Conservation (phyloP, 2,888 invertebrate genomes). For the Cephus pulcher region DNA sequence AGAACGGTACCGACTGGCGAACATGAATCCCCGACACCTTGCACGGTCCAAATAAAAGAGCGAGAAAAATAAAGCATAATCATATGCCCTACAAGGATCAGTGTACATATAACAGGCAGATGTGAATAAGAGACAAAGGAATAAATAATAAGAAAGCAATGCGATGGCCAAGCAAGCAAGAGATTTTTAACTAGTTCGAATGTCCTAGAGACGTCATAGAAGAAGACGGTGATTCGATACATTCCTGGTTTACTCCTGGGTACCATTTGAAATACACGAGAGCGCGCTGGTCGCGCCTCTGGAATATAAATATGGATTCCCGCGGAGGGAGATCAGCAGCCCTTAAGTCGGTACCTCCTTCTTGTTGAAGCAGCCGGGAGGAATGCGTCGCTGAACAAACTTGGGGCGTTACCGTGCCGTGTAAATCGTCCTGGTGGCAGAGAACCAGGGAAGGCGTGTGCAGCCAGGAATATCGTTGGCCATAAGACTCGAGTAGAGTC, state of each 20-base stretch:
- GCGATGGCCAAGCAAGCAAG: background rate
- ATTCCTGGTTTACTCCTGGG: background rate
- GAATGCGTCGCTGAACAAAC: constrained; percentile 51
- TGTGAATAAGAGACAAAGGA: background rate
- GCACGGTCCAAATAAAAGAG: background rate
- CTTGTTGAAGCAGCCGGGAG: constrained; percentile 16
- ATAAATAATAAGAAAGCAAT: background rate
- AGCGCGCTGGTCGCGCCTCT: constrained; percentile 1
- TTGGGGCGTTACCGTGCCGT: constrained; percentile 47
- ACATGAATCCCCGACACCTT: background rate
- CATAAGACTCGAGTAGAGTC: background rate
- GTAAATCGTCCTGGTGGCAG: constrained; percentile 38
- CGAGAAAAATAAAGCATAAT: background rate
- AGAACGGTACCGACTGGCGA: background rate
- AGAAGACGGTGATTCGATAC: background rate
- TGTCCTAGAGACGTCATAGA: background rate
- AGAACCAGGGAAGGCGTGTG: constrained; percentile 7
- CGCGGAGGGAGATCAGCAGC: background rate
- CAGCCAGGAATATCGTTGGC: background rate
- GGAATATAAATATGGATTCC: constrained; percentile 6
- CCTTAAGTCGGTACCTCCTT: background rate
- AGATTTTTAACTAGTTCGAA: background rate
- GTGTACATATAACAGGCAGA: background rate
- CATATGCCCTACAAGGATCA: background rate
- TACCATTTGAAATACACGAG: background rate